Evolutionary conservation across 2,888 invertebrate species (phyloP).

Genomic region (Drosophila maculinotata): DNA sequence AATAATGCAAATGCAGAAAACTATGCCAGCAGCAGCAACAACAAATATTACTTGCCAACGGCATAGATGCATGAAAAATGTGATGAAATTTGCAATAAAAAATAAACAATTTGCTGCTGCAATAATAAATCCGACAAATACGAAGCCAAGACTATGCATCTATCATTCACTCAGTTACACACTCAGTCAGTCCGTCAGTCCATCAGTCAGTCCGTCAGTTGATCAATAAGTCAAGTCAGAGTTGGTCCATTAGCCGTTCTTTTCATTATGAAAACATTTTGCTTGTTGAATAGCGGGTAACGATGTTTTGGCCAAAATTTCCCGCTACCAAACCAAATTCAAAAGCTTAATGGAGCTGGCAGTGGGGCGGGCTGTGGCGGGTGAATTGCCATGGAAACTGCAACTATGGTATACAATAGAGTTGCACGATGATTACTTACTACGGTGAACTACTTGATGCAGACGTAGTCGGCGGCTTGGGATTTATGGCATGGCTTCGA

Average conservation of each 20-base stretch:
- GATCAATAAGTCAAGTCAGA: conserved; percentile 1
- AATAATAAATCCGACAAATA: conserved; percentile 14
- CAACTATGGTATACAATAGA: conserved; percentile 30
- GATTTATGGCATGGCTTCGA: background rate
- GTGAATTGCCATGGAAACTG: conserved; percentile 4
- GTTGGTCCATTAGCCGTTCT: conserved; percentile 47
- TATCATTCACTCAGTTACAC: conserved; percentile 16
- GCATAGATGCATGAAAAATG: conserved; percentile 1
- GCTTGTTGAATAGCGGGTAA: conserved; percentile 39
- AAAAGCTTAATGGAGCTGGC: conserved; percentile 23
- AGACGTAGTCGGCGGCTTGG: background rate
- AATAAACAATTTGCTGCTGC: conserved; percentile 49
- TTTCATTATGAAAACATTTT: conserved; percentile 66
- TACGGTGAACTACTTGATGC: conserved; percentile 36
- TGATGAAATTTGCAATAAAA: conserved; percentile 59
- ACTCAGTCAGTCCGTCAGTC: conserved; percentile 20
- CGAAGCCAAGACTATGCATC: conserved; percentile 20
- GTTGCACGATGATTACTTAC: conserved; percentile 21
- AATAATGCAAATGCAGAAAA: conserved; percentile 34
- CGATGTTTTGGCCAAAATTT: conserved; percentile 29
- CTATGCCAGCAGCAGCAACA: background rate
- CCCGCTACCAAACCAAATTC: conserved; percentile 23
- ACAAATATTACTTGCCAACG: conserved; percentile 10
- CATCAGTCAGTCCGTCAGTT: conserved; percentile 3
- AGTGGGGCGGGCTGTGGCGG: background rate